phyloP scores from a whole-genome alignment of 2,113 vertebrate genomes.

The Lethenteron camtschaticum region DNA sequence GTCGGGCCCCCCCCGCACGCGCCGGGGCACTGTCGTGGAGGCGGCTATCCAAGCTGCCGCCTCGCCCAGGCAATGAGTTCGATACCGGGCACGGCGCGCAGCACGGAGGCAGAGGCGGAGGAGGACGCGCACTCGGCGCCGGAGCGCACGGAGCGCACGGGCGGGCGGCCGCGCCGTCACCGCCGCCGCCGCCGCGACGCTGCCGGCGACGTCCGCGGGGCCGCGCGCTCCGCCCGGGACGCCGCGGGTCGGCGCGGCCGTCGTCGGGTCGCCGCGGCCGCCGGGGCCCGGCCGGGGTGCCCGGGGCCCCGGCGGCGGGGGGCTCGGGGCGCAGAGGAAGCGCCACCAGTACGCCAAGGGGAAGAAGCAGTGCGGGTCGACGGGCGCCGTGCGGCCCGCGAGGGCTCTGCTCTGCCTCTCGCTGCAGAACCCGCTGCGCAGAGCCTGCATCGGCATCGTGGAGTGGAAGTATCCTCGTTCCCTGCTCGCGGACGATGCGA shows the following conservation, averaged over 20 bases:
- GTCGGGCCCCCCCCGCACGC: neutral
- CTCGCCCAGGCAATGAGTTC: conserved; percentile 1
- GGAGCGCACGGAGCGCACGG: neutral
- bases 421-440: conserved; percentile 7
- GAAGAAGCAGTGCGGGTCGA: conserved; percentile 4
- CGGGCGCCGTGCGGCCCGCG: neutral
- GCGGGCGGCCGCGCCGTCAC: neutral
- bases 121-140: neutral
- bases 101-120: too few species aligned
- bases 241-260: neutral
- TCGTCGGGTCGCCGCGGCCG: neutral
- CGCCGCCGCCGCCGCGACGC: too few species aligned
- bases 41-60: conserved; percentile 1
- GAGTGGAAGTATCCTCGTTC: conserved; percentile 10
- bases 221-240: neutral
- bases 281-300: neutral
- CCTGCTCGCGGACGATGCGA: neutral
- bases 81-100: too few species aligned
- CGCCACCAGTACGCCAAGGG: neutral
- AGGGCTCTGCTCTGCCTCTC: conserved; percentile 8
- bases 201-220: too few species aligned
- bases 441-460: conserved; percentile 8
- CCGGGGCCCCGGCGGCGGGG: neutral
- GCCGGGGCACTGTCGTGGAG: neutral
- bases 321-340: neutral